Evolutionary conservation across 2,113 vertebrate species (phyloP).

Genomic region (Cinclus cinclus): DNA sequence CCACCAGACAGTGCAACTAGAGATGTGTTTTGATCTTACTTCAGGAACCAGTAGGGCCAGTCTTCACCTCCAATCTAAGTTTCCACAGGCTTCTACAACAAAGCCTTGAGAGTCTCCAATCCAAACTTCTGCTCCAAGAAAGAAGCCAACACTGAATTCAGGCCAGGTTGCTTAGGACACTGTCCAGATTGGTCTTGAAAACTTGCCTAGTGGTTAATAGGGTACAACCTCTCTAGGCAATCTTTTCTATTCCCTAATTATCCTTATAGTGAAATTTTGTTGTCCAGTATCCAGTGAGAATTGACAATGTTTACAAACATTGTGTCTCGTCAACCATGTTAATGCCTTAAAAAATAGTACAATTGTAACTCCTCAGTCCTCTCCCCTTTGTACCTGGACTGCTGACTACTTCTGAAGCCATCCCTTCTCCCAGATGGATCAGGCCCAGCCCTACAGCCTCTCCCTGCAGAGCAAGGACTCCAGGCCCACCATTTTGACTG

Average conservation of each 20-base stretch:
- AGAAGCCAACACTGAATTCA: not conserved
- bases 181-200: not conserved
- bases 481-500: no score
- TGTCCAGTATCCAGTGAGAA: not conserved
- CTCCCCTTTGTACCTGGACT: not conserved
- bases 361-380: not conserved
- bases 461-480: not conserved
- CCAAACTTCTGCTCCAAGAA: not conserved
- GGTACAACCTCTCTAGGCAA: not conserved
- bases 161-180: not conserved
- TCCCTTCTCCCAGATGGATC: not conserved
- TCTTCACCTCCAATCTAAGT: not conserved
- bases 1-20: not conserved
- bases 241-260: not conserved
- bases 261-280: not conserved
- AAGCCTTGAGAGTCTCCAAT: not conserved
- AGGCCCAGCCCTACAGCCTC: not conserved
- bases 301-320: not conserved
- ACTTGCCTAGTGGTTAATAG: not conserved
- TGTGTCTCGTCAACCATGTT: not conserved
- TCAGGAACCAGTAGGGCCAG: not conserved
- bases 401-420: not conserved
- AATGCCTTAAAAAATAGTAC: not conserved
- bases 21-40: not conserved
- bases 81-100: not conserved